phyloP scores from a whole-genome alignment of 2,888 invertebrate genomes.

The Portevinia maculata region DNA sequence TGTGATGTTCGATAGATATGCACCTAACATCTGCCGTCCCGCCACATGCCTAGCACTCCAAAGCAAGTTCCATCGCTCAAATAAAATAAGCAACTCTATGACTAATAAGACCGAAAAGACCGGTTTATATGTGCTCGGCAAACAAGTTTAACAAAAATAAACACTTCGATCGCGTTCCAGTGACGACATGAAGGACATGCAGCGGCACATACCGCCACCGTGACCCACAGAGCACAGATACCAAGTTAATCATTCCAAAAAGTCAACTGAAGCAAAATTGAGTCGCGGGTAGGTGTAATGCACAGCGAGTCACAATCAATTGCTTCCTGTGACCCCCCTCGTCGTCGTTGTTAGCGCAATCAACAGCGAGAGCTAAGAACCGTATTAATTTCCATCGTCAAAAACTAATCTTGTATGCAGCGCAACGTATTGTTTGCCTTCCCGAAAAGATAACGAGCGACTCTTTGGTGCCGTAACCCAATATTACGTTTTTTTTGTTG shows the following conservation, averaged over 20 bases:
- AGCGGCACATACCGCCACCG: neutral
- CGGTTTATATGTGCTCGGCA: slow-evolving; percentile 35
- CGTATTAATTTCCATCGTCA: neutral
- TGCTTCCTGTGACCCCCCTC: slow-evolving; percentile 34
- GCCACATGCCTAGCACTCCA: neutral
- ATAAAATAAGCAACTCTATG: slow-evolving; percentile 17
- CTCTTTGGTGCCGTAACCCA: slow-evolving; percentile 22
- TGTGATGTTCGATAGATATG: slow-evolving; percentile 15
- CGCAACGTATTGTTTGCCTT: slow-evolving; percentile 38
- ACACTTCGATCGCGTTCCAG: slow-evolving; percentile 31
- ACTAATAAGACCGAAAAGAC: slow-evolving; percentile 50
- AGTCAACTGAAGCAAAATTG: slow-evolving; percentile 23
- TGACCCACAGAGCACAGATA: neutral
- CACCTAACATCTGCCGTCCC: neutral
- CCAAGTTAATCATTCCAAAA: slow-evolving; percentile 37
- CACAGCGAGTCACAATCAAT: slow-evolving; percentile 41
- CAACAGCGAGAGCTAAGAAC: too few species aligned
- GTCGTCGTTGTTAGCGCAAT: neutral
- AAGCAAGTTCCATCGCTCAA: slow-evolving; percentile 2
- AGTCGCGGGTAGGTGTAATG: slow-evolving; percentile 36
- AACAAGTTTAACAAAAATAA: slow-evolving; percentile 6
- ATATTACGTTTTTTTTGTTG: slow-evolving; percentile 30
- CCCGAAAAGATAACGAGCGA: slow-evolving; percentile 58
- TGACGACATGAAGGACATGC: slow-evolving; percentile 65
- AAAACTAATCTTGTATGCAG: slow-evolving; percentile 57